Conservation (phyloP, 2,888 invertebrate species). For the Chromoteleia sp. region DNA sequence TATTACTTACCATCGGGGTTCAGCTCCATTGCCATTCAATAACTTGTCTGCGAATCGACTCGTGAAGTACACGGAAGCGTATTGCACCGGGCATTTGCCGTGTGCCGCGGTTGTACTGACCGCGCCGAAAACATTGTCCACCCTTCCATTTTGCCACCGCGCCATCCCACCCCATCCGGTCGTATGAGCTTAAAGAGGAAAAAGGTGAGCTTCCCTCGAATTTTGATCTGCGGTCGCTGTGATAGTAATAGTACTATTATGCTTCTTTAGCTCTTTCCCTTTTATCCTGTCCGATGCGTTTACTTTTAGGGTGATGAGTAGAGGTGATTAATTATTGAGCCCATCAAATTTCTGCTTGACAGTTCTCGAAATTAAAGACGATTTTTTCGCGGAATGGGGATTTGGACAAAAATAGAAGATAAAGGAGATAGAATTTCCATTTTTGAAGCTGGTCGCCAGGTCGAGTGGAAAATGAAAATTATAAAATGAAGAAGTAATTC, state of each 20-base stretch:
- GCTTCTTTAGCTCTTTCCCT: constrained; percentile 62
- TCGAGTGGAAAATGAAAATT: constrained; percentile 11
- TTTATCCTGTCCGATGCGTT: constrained; percentile 59
- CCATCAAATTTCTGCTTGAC: constrained; percentile 34
- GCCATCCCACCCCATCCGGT: constrained; percentile 3
- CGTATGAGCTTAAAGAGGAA: constrained; percentile 38
- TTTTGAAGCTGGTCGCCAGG: background rate
- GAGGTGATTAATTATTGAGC: constrained; percentile 63
- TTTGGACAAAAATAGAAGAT: background rate
- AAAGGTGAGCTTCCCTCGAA: constrained; percentile 67
- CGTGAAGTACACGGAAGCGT: constrained; percentile 51
- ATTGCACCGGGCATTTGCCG: constrained; percentile 48
- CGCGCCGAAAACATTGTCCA: constrained; percentile 66
- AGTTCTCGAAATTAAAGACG: constrained; percentile 24
- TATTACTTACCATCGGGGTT: constrained; percentile 28
- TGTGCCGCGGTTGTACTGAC: constrained; percentile 54
- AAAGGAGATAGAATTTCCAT: constrained; percentile 6
- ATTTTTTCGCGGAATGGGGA: background rate
- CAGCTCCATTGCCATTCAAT: constrained; percentile 59
- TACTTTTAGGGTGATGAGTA: constrained; percentile 64
- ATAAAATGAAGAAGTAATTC: too few species aligned
- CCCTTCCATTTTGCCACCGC: constrained; percentile 54
- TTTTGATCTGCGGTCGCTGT: constrained; percentile 68
- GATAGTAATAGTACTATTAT: constrained; percentile 68
- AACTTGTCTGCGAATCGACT: constrained; percentile 53